Percentiles rank a stretch among this genome's conserved stretches.
phyloP scores from a whole-genome alignment of 2,113 vertebrate genomes.

The Notarius lentiginosus region DNA sequence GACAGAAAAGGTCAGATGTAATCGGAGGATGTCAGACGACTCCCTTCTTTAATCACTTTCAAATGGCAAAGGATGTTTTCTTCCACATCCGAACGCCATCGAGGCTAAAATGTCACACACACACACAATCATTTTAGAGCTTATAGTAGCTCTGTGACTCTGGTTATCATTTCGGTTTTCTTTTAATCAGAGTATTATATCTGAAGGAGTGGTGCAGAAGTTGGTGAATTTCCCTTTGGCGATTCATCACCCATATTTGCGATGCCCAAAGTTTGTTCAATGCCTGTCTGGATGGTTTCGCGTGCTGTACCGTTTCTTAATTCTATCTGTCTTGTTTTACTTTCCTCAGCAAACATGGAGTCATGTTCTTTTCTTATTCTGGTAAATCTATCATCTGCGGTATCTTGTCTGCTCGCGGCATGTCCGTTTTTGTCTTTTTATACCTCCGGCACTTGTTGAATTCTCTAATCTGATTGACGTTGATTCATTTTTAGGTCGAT shows the following conservation, averaged over 20 bases:
- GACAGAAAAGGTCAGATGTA: conserved; percentile 55
- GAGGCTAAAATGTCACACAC: background rate
- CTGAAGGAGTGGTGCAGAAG: background rate
- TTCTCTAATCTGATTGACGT: no score
- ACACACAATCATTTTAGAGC: background rate
- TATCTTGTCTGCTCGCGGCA: no score
- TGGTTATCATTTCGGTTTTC: background rate
- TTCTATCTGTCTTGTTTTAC: no score
- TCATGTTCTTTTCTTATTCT: no score
- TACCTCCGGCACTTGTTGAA: no score
- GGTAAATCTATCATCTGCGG: no score
- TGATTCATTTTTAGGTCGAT: no score
- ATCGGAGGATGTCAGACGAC: conserved; percentile 44
- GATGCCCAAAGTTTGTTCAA: background rate
- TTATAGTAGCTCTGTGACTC: background rate
- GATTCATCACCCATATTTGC: background rate
- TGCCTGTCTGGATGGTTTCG: background rate
- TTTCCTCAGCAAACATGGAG: no score
- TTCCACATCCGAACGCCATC: conserved; percentile 9
- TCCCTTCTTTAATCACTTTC: conserved; percentile 6
- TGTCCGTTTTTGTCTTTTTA: no score
- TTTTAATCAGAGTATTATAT: background rate
- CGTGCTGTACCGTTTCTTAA: no score
- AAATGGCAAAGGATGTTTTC: conserved; percentile 57
- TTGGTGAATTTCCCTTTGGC: background rate